Evolutionary conservation across 2,888 invertebrate species (phyloP), one percentile per base, ranked within the genome.

Genomic region (Creontiades dilutus): DNA sequence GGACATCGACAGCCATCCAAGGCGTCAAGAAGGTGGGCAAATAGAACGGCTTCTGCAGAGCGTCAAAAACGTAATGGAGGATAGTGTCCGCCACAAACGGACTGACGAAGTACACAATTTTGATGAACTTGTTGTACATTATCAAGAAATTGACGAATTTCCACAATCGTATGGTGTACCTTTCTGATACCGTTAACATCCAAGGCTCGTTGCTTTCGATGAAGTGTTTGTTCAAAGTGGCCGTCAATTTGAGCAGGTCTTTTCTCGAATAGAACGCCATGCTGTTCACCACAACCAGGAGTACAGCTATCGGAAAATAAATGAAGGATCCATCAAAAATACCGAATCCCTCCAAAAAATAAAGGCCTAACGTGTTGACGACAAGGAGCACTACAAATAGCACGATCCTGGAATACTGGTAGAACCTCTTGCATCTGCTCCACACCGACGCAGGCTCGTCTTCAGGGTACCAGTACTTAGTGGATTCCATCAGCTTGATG

Each of bases 171-270:
- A 4, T 28, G 23, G 52, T 76, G 46, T 75, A 12, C 11, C 75
- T 47, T 3, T 47, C 19, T 0, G 46, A 27, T 28, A 76, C 16
- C 0, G 16, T 47, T 7, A 27, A 12, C 86, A 86, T 86, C 75
- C 86, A 86, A 1, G 86, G 46, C 19, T 86, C 76, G 75, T 86
- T 47, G 86, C 46, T 68, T 13, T 23, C 23, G 2, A 27, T 47
- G 68, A 86, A 86, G n/a, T 48, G 46, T 12, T 46, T 52, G 86
- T 86, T 86, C 48, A 86, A 86, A 14, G 75, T 23, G 9, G 28
- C 19, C 3, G 9, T 48, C 47, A 86, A 16, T 5, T n/a, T 12
- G 19, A 14, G 48, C 9, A 46, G 86, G 19, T 12, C 57, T 61
- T 85, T 57, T 37, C 85, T 27, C 4, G 55, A 85, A 19, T n/a